phyloP scores from a whole-genome alignment of 2,797 vertebrate species.

The Pygocentrus nattereri region DNA sequence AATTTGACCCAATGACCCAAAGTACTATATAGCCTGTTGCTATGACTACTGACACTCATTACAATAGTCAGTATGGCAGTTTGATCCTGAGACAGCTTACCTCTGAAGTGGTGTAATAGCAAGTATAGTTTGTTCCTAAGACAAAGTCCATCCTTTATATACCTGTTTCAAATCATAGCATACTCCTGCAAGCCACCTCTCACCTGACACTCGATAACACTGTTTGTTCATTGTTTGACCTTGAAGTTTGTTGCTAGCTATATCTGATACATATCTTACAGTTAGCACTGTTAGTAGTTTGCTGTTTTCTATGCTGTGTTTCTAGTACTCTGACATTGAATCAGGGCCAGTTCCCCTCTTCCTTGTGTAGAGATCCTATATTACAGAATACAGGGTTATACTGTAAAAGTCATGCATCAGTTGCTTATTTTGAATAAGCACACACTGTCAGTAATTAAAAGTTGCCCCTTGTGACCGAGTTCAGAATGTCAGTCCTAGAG shows the following conservation, averaged over 20 bases:
- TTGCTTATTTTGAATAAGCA: too few relatives aligned
- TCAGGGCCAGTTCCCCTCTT: too few relatives aligned
- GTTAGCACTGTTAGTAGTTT: neutral
- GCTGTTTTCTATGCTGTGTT: too few relatives aligned
- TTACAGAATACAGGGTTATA: too few relatives aligned
- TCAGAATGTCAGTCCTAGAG: too few relatives aligned
- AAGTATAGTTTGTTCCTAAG: neutral
- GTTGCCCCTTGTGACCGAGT: too few relatives aligned
- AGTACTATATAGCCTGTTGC: neutral
- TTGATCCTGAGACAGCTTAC: neutral
- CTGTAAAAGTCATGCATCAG: too few relatives aligned
- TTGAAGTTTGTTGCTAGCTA: neutral
- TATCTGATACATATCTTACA: too few relatives aligned
- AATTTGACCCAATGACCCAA: too few relatives aligned
- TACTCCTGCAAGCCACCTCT: neutral
- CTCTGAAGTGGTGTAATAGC: neutral
- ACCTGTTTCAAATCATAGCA: conserved; percentile 2
- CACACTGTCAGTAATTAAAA: too few relatives aligned
- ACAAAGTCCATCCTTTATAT: neutral
- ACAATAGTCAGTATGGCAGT: neutral
- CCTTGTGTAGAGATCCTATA: too few relatives aligned
- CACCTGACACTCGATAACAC: neutral
- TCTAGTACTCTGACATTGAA: too few relatives aligned
- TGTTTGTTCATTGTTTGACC: conserved; percentile 1
- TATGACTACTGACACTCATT: neutral